Percentiles rank a stretch among this genome's conserved stretches.
These are phyloP conservation scores for Vultur gryphus DNA, from an alignment of 2,797 vertebrate genomes.

Conservation along the genomic window DNA sequence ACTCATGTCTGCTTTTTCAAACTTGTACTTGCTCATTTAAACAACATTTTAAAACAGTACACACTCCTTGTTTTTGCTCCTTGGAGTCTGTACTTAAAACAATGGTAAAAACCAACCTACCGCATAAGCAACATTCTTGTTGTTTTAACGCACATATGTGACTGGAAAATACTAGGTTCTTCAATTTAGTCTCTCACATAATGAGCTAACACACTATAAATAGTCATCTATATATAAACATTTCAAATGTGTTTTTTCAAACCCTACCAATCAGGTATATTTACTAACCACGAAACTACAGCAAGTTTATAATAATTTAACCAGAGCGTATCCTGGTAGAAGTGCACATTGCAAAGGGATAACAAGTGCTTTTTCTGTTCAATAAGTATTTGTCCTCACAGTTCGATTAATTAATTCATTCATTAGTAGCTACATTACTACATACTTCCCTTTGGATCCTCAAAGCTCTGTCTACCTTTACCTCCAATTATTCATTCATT, in stretches of 20 bases:
- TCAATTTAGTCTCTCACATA: neutral
- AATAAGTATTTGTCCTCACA: neutral
- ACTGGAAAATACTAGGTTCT: neutral
- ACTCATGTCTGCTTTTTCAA: neutral
- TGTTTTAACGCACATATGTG: neutral
- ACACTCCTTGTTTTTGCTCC: neutral
- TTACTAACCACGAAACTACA: neutral
- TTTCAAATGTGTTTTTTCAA: neutral
- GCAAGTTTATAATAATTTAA: neutral
- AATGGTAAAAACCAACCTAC: neutral
- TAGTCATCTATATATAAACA: neutral
- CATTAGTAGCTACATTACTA: neutral
- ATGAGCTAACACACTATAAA: neutral
- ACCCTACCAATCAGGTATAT: fast-evolving
- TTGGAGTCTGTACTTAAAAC: neutral
- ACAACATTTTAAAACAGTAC: neutral
- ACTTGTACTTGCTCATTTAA: neutral
- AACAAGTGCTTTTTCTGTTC: neutral
- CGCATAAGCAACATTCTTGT: neutral
- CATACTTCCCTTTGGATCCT: neutral
- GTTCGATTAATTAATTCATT: neutral
- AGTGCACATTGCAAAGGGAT: neutral
- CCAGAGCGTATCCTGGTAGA: neutral
- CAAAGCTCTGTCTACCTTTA: neutral
- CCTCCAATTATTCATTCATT: neutral